A percentile compares a stretch with the other conserved stretches of the same genome.
Evolutionary conservation across 2,113 vertebrate genomes (phyloP).

Genomic region (Strix uralensis): DNA sequence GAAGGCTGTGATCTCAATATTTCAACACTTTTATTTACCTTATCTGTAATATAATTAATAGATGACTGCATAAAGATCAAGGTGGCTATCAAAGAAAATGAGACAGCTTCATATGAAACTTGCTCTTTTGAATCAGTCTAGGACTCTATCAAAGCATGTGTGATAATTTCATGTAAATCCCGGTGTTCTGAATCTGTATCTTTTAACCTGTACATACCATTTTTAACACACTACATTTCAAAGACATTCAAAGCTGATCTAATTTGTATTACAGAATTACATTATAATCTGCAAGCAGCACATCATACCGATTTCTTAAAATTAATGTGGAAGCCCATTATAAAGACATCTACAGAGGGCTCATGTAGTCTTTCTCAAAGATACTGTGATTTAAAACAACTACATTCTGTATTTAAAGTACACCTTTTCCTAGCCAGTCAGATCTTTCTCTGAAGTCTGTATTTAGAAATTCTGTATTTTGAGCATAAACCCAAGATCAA

Average conservation of each 20-base stretch:
- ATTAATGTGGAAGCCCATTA: constrained; percentile 62
- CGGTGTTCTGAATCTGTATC: constrained; percentile 71
- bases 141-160: constrained; percentile 78
- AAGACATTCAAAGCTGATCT: constrained; percentile 70
- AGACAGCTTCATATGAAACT: constrained; percentile 71
- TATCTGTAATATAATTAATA: constrained; percentile 83
- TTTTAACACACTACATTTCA: constrained; percentile 73
- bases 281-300: constrained; percentile 59
- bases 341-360: constrained; percentile 31
- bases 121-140: constrained; percentile 76
- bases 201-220: constrained; percentile 76
- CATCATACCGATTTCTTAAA: constrained; percentile 67
- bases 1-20: constrained; percentile 75
- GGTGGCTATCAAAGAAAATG: constrained; percentile 76
- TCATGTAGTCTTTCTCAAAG: constrained; percentile 25
- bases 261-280: constrained; percentile 74
- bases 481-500: neutral
- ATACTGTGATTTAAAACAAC: neutral
- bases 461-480: neutral
- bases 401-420: neutral
- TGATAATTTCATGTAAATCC: constrained; percentile 82
- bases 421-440: neutral
- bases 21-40: constrained; percentile 79
- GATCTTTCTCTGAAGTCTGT: neutral
- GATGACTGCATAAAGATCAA: constrained; percentile 78